These are phyloP conservation scores for Drosophila paramelanica DNA, from an alignment of 2,888 invertebrate genomes.

Conservation along the genomic window DNA sequence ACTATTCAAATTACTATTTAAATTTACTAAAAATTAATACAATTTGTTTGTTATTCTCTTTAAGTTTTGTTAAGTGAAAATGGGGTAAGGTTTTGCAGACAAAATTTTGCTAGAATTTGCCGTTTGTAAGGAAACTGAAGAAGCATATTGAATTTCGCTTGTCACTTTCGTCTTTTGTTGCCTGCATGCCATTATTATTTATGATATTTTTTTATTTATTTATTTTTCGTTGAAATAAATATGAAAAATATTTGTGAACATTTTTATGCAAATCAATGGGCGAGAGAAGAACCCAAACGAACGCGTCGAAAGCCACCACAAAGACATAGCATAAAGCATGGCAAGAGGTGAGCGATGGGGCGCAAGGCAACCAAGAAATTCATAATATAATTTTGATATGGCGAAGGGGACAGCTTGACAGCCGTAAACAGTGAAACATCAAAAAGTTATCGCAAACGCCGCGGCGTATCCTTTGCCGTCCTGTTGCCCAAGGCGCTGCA, in stretches of 20 bases:
- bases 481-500: conserved; percentile 47
- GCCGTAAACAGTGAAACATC: conserved; percentile 78
- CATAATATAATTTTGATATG: conserved; percentile 73
- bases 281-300: conserved; percentile 24
- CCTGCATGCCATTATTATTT: conserved; percentile 22
- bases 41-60: background rate
- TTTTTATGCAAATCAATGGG: conserved; percentile 75
- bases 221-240: conserved; percentile 49
- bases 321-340: conserved; percentile 15
- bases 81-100: background rate
- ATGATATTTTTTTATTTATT: conserved; percentile 27
- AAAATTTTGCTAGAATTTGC: conserved; percentile 7
- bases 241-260: conserved; percentile 69
- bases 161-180: conserved; percentile 51
- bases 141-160: conserved; percentile 70
- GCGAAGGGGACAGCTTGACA: conserved; percentile 68
- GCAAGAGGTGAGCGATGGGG: background rate
- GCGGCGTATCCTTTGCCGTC: conserved; percentile 35
- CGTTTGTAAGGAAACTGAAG: conserved; percentile 29
- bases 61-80: background rate
- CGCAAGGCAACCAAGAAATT: conserved; percentile 38
- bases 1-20: too few relatives aligned
- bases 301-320: conserved; percentile 36
- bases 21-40: background rate
- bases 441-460: conserved; percentile 73